Evolutionary conservation across 2,113 vertebrate genomes (phyloP).

Genomic region (Tichodroma muraria): DNA sequence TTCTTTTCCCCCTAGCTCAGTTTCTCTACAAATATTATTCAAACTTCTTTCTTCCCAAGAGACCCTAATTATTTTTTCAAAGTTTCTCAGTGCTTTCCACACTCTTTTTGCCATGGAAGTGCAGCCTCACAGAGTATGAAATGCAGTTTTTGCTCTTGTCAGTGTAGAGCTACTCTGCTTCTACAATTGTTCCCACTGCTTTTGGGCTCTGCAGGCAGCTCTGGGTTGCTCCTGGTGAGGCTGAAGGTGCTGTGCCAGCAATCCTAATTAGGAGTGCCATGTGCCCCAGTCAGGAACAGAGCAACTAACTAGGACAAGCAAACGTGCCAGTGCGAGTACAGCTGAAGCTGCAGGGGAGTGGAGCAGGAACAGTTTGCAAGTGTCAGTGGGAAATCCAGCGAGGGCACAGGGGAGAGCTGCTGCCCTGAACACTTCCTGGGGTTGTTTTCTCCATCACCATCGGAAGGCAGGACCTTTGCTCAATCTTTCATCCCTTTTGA

Average conservation of each 20-base stretch:
- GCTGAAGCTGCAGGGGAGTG: not conserved
- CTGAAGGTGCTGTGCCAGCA: not conserved
- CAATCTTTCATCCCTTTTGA: not conserved
- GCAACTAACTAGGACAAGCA: not conserved
- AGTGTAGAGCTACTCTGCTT: not conserved
- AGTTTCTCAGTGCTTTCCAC: not conserved
- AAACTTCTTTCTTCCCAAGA: not conserved
- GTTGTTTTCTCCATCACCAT: not conserved
- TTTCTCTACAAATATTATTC: not conserved
- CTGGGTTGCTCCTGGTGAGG: not conserved
- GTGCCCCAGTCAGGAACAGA: not conserved
- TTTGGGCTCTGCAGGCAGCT: not conserved
- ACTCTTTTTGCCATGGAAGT: not conserved
- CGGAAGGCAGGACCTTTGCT: not conserved
- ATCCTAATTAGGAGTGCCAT: not conserved
- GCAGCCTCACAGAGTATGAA: not conserved
- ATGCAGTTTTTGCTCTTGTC: not conserved
- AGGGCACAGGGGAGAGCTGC: not conserved
- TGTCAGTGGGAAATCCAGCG: not conserved
- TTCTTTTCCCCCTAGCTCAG: not conserved
- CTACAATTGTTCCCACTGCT: rapidly evolving
- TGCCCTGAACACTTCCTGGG: not conserved
- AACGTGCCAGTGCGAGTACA: not conserved
- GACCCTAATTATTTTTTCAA: not conserved
- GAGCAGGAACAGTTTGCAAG: not conserved